A percentile compares a stretch with the other conserved stretches of the same genome.
These are phyloP conservation scores for Agonopterix heracliana DNA, from an alignment of 2,888 invertebrate genomes.

Conservation along the genomic window DNA sequence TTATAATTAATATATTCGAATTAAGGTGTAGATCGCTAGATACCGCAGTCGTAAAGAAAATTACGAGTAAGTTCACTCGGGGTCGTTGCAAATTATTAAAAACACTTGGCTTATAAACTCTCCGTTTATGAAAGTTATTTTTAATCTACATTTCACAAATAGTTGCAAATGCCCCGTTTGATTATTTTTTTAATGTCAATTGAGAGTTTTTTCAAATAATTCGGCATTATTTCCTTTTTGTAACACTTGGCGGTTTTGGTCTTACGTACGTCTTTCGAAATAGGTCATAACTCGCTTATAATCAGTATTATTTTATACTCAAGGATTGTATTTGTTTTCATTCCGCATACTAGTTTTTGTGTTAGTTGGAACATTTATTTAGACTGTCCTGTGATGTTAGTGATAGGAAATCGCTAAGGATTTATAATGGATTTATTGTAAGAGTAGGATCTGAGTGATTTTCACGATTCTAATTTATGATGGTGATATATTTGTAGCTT, in stretches of 20 bases:
- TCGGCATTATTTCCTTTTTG: no score
- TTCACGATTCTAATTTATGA: neutral
- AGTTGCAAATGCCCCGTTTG: no score
- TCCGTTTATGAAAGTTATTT: no score
- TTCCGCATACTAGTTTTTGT: slow-evolving; percentile 2
- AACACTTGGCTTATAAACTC: no score
- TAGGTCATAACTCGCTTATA: neutral
- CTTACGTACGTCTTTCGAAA: no score
- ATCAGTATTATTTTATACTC: slow-evolving; percentile 8
- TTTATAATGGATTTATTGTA: neutral
- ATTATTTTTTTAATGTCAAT: no score
- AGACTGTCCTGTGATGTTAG: slow-evolving; percentile 46
- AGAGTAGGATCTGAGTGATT: neutral
- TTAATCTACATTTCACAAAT: no score
- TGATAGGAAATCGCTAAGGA: slow-evolving; percentile 18
- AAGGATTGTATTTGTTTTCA: neutral
- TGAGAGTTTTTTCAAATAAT: no score
- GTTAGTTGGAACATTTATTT: slow-evolving; percentile 10
- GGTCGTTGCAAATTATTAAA: no score
- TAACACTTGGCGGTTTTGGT: no score
- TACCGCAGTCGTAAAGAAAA: neutral
- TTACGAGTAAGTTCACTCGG: neutral
- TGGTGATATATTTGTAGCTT: no score
- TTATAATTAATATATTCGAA: neutral
- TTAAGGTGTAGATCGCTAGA: neutral